These are phyloP conservation scores for Pontoporia blainvillei DNA, from an alignment of 2,113 vertebrate genomes.

Conservation along the genomic window DNA sequence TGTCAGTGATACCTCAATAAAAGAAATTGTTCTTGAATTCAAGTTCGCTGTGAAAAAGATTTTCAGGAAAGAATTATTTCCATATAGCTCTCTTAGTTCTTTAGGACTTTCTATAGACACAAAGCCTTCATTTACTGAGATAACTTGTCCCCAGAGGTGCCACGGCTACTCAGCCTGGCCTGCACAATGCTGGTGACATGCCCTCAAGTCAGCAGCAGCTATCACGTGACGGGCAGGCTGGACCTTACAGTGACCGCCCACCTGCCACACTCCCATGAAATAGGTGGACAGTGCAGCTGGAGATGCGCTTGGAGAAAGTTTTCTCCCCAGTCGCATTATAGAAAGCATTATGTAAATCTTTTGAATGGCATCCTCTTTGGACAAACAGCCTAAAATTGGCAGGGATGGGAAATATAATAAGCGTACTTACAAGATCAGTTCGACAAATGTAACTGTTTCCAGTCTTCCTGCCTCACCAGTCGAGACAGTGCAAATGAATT, in stretches of 20 bases:
- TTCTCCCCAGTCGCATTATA: fast-evolving
- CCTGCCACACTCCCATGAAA: not conserved
- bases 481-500: not conserved
- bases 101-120: not conserved
- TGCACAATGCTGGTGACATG: fast-evolving
- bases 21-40: not conserved
- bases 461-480: not conserved
- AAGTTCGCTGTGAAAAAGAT: not conserved
- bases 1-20: not conserved
- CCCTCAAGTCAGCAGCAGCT: not conserved
- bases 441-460: not conserved
- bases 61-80: not conserved
- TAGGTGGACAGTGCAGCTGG: not conserved
- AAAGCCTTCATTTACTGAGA: not conserved
- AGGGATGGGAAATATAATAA: not conserved
- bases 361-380: not conserved
- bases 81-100: not conserved
- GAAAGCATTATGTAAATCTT: not conserved
- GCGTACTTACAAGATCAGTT: not conserved
- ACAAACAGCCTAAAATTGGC: slow-evolving; percentile 21
- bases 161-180: not conserved
- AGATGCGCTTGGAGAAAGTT: not conserved
- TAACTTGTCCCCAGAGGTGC: not conserved
- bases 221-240: not conserved
- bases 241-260: too few relatives aligned